phyloP scores from a whole-genome alignment of 1,140 invertebrate genomes.

The Dreissena rostriformis region DNA sequence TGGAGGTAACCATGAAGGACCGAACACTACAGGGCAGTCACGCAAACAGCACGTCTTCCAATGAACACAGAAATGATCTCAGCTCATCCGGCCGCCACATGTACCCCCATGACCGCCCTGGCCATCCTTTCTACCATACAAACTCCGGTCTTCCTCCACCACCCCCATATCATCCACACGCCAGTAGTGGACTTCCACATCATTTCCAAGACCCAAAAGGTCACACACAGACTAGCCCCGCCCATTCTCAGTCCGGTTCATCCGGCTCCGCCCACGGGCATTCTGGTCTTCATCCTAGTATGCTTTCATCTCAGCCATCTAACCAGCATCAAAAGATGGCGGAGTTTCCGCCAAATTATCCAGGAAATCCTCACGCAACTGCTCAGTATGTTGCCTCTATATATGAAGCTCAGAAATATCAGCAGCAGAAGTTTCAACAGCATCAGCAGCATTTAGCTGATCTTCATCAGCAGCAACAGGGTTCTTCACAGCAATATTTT shows the following conservation, averaged over 20 bases:
- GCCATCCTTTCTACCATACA: background rate
- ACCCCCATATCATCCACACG: slow-evolving; percentile 7
- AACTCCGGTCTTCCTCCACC: slow-evolving; percentile 22
- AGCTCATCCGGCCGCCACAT: slow-evolving; percentile 16
- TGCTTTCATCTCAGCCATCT: too few species aligned
- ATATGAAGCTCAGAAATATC: too few species aligned
- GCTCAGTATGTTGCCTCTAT: too few species aligned
- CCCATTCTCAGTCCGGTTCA: background rate
- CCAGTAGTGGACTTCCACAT: background rate
- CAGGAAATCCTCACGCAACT: too few species aligned
- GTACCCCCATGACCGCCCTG: background rate
- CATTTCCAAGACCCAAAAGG: background rate
- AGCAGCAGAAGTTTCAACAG: too few species aligned
- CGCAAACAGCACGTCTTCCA: slow-evolving; percentile 33
- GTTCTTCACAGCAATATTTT: background rate
- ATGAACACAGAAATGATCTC: slow-evolving; percentile 18
- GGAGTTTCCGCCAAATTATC: too few species aligned
- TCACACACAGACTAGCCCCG: background rate
- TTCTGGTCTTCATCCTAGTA: too few species aligned
- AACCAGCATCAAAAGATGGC: too few species aligned
- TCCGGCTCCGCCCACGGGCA: background rate
- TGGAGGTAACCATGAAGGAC: slow-evolving; percentile 5
- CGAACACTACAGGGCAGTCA: background rate
- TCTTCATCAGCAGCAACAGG: too few species aligned
- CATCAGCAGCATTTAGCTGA: too few species aligned